Percentiles rank a stretch among this genome's conserved stretches.
phyloP scores from a whole-genome alignment of 2,888 invertebrate species.

The Melieria omissa region DNA sequence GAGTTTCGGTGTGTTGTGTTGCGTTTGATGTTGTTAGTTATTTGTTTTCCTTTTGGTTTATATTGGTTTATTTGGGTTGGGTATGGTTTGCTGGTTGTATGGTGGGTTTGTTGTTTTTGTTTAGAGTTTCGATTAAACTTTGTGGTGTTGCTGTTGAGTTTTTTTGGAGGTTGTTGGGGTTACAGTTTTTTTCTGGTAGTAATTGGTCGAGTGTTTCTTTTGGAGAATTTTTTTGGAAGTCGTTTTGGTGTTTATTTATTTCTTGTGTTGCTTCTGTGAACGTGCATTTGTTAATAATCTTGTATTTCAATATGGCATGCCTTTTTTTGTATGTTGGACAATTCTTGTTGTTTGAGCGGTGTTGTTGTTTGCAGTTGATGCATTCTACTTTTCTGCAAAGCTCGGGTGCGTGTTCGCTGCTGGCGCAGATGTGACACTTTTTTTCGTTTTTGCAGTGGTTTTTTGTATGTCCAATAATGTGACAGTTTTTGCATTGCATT shows the following conservation, averaged over 20 bases:
- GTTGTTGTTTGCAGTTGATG: conserved; percentile 18
- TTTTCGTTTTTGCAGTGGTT: conserved; percentile 21
- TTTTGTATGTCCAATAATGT: conserved; percentile 6
- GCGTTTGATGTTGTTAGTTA: too few species aligned
- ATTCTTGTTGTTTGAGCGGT: conserved; percentile 1
- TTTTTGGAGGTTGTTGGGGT: neutral
- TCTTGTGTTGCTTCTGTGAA: neutral
- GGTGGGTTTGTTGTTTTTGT: neutral
- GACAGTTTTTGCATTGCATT: conserved; percentile 26
- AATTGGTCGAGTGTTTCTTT: neutral
- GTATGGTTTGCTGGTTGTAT: too few species aligned
- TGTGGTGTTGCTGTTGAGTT: too few species aligned
- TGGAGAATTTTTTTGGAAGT: neutral
- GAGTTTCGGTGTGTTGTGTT: neutral
- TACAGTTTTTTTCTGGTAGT: neutral
- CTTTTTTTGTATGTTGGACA: conserved; percentile 2
- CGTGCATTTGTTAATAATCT: neutral
- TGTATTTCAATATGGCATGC: neutral
- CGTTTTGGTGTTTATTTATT: neutral
- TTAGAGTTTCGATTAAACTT: too few species aligned
- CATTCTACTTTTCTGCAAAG: conserved; percentile 18
- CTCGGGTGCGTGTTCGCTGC: neutral
- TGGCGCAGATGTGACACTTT: conserved; percentile 9
- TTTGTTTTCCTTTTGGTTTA: too few species aligned
- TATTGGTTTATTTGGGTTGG: too few species aligned